Conservation (phyloP, 2,113 vertebrate genomes). For the Podiceps cristatus region DNA sequence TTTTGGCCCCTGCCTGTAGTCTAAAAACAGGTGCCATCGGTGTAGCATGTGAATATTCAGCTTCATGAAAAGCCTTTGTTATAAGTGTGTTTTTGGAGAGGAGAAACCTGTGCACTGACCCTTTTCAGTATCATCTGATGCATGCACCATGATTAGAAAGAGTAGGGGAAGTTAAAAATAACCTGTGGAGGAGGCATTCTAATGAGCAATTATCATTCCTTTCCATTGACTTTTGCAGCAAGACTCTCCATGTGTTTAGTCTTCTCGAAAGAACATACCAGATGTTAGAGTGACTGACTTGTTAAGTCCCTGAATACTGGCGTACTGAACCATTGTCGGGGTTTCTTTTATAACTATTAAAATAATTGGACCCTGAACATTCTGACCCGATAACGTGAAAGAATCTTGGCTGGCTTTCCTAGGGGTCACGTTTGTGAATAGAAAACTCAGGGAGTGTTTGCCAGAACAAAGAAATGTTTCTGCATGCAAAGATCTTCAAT, state of each 20-base stretch:
- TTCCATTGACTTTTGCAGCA: slow-evolving; percentile 60
- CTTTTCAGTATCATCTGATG: slow-evolving; percentile 58
- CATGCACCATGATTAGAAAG: slow-evolving; percentile 51
- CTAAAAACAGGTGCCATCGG: background rate
- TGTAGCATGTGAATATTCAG: background rate
- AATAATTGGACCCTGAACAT: slow-evolving; percentile 67
- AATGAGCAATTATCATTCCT: slow-evolving; percentile 68
- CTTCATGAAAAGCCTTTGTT: slow-evolving; percentile 35
- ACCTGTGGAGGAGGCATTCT: slow-evolving; percentile 60
- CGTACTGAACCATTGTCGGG: slow-evolving; percentile 26
- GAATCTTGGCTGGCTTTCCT: slow-evolving; percentile 57
- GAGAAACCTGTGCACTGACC: slow-evolving; percentile 53
- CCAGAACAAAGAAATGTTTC: slow-evolving; percentile 60
- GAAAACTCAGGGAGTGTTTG: slow-evolving; percentile 20
- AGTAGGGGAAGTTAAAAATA: slow-evolving; percentile 61
- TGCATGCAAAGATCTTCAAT: slow-evolving; percentile 46
- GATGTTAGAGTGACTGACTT: slow-evolving; percentile 58
- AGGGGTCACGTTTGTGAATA: slow-evolving; percentile 38
- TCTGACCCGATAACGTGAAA: slow-evolving; percentile 42
- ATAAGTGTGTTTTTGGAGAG: background rate
- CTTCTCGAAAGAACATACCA: slow-evolving; percentile 55
- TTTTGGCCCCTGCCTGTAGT: background rate
- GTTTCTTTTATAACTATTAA: slow-evolving; percentile 36
- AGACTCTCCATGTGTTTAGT: slow-evolving; percentile 55
- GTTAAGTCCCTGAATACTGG: slow-evolving; percentile 44